Evolutionary conservation across 1,140 invertebrate genomes (phyloP), one percentile per base, ranked within the genome.

Genomic region (Drosophila kohkoa): DNA sequence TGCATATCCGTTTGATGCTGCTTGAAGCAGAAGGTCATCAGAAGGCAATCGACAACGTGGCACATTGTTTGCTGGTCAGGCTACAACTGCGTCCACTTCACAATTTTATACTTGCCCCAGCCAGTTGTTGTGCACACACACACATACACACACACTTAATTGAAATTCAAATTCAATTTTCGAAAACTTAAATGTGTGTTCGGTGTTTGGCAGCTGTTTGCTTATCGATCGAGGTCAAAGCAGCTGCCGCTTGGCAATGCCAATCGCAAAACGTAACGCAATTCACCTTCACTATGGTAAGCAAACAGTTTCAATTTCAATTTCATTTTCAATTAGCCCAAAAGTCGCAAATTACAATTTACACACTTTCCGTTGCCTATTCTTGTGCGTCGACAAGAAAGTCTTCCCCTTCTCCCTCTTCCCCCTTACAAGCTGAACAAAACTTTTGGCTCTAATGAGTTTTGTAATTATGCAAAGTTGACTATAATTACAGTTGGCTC

Each of bases 381-480:
- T 81, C 74, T 57, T 46, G 32, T 58, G 66, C 73, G 58, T 32
- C 7, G 5, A 20, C 43, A 3, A 43, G 7, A 32, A n/a, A 51
- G 49, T 43, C 32, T 11, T 10, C 5, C 32, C 7, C 32, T 32
- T 8, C 5, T 5, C 5, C 1, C 5, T 8, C 1, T 8, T 32
- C 32, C 6, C 32, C 2, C 32, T 1, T 6, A 32, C 32, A 5
- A 8, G 7, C 32, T 28, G 5, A 15, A 10, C n/a, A 20, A 15
- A 57, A 71, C 57, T 16, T 76, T 82, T 66, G 41, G 46, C 62
- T 46, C 64, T 86, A 86, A 86, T 86, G 75, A 79, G 79, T 88
- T 82, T 87, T 73, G 79, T 82, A 79, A 88, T 86, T 82, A 88
- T 65, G 60, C 67, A 81, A 83, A 85, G 65, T 86, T 74, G 48